phyloP scores from a whole-genome alignment of 2,797 vertebrate genomes.

The Dendrocincla tyrannina region DNA sequence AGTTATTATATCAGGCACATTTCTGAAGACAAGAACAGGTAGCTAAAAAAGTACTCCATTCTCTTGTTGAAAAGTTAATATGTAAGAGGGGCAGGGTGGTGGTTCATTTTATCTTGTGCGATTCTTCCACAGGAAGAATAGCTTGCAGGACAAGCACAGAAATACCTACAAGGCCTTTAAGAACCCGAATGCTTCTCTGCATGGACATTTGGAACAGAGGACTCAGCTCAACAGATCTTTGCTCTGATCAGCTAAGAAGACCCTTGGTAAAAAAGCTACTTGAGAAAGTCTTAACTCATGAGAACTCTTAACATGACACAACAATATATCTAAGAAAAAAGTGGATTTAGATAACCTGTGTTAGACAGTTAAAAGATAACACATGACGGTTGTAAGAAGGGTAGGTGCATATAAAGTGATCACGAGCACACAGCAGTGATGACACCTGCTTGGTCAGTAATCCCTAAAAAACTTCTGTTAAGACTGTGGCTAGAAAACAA shows the following conservation, averaged over 20 bases:
- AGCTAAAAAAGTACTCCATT: not conserved
- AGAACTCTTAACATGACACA: not conserved
- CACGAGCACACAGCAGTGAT: not conserved
- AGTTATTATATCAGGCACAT: not conserved
- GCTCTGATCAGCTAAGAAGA: not conserved
- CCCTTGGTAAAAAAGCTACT: not conserved
- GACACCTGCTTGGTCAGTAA: not conserved
- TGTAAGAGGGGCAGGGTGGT: not conserved
- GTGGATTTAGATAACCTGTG: not conserved
- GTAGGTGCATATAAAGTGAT: not conserved
- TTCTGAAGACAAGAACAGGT: not conserved
- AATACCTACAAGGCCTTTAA: not conserved
- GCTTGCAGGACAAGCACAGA: not conserved
- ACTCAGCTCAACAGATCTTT: not conserved
- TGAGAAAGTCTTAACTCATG: not conserved
- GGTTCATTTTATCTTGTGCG: not conserved
- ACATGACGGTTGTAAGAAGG: not conserved
- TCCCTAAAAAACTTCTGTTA: not conserved
- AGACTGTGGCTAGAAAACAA: not conserved
- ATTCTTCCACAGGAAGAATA: not conserved
- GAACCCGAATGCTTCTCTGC: not conserved
- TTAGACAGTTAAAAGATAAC: not conserved
- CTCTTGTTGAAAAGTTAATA: not conserved
- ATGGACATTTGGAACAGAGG: not conserved
- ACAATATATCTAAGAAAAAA: not conserved